A percentile compares a stretch with the other conserved stretches of the same genome.
These are phyloP conservation scores for Ochlodes sylvanus DNA, from an alignment of 2,888 invertebrate genomes.

Conservation along the genomic window DNA sequence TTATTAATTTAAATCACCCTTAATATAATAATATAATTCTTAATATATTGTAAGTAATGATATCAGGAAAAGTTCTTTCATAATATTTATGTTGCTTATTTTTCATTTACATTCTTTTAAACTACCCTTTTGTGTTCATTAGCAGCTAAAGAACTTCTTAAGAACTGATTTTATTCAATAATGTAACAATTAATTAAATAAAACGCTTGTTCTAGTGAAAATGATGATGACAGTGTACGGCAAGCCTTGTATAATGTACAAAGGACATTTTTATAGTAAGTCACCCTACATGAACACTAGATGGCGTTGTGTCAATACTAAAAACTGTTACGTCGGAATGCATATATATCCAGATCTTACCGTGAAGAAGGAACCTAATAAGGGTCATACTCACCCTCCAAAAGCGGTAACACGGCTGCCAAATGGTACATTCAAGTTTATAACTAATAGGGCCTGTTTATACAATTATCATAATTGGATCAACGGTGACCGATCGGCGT, in stretches of 20 bases:
- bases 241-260: conserved; percentile 58
- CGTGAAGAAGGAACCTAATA: conserved; percentile 31
- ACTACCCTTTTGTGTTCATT: neutral
- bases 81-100: conserved; percentile 5
- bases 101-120: neutral
- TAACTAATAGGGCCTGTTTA: conserved; percentile 22
- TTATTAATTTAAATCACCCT: neutral
- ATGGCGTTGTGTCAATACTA: conserved; percentile 61
- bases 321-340: conserved; percentile 51
- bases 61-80: neutral
- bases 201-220: conserved; percentile 46
- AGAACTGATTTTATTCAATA: neutral
- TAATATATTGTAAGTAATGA: neutral
- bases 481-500: neutral
- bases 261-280: conserved; percentile 61
- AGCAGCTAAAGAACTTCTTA: neutral
- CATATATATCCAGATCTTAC: conserved; percentile 42
- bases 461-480: conserved; percentile 22
- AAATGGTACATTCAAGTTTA: conserved; percentile 32
- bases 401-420: conserved; percentile 26
- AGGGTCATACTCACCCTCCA: conserved; percentile 30
- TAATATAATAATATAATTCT: neutral
- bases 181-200: neutral
- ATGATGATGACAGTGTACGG: conserved; percentile 57
- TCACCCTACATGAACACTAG: conserved; percentile 54